Conservation (phyloP, 2,797 vertebrate genomes). For the Pyrocephalus nanus region DNA sequence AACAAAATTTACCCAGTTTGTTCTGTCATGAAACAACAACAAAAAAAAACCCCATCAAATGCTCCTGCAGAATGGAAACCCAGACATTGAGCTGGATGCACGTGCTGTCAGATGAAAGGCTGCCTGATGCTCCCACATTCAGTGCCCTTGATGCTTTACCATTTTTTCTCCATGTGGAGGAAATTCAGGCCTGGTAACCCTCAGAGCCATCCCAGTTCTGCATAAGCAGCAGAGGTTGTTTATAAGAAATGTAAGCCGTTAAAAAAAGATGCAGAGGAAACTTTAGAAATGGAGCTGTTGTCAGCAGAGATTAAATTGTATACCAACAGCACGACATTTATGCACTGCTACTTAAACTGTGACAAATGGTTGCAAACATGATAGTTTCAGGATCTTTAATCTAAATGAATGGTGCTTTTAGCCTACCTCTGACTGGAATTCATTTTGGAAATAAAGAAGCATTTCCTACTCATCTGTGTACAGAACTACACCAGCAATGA, state of each 20-base stretch:
- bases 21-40: background rate
- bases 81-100: fast-evolving
- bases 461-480: conserved; percentile 13
- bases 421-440: conserved; percentile 64
- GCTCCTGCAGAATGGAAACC: background rate
- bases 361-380: conserved; percentile 64
- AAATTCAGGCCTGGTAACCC: background rate
- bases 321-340: conserved; percentile 59
- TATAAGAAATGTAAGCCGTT: conserved; percentile 13
- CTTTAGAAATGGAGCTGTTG: conserved; percentile 55
- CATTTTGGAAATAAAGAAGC: conserved; percentile 52
- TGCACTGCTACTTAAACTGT: conserved; percentile 66
- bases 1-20: background rate
- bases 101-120: fast-evolving
- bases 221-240: background rate
- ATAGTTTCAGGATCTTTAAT: conserved; percentile 64
- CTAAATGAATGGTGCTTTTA: conserved; percentile 71
- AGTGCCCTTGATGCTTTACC: background rate
- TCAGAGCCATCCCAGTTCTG: background rate
- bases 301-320: conserved; percentile 67
- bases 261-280: conserved; percentile 57
- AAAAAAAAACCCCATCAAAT: fast-evolving
- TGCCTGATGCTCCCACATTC: background rate
- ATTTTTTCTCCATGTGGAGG: background rate
- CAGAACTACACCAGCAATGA: background rate